These are phyloP conservation scores for Leptoclinus maculatus DNA, from an alignment of 2,797 vertebrate genomes.

Conservation along the genomic window DNA sequence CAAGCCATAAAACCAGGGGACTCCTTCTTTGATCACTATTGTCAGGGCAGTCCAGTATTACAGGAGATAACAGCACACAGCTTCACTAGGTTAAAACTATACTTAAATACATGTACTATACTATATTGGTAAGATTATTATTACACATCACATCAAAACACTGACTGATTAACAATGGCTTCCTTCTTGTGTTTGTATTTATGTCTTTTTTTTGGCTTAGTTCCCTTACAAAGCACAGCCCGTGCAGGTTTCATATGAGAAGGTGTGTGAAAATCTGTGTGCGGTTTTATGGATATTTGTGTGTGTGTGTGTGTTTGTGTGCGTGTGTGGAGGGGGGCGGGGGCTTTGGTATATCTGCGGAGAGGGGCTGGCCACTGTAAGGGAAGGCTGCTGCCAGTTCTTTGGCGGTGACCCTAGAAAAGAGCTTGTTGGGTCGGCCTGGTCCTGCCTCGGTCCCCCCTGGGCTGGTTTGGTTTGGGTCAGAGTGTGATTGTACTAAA, in stretches of 20 bases:
- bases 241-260: slow-evolving; percentile 24
- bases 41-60: slow-evolving; percentile 41
- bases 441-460: slow-evolving; percentile 64
- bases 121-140: slow-evolving; percentile 20
- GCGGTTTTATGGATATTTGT: neutral
- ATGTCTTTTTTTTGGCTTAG: slow-evolving; percentile 28
- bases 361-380: slow-evolving; percentile 61
- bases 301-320: slow-evolving; percentile 11
- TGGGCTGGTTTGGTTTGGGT: slow-evolving; percentile 76
- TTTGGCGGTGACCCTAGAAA: slow-evolving; percentile 27
- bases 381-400: slow-evolving; percentile 32
- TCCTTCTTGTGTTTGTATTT: slow-evolving; percentile 7
- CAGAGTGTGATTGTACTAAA: slow-evolving; percentile 72
- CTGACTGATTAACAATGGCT: slow-evolving; percentile 29
- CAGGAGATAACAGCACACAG: slow-evolving; percentile 60
- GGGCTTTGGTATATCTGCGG: slow-evolving; percentile 73
- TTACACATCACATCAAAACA: slow-evolving; percentile 35
- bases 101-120: slow-evolving; percentile 12
- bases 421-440: neutral
- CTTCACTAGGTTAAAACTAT: slow-evolving; percentile 50
- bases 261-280: neutral
- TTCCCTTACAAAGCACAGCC: slow-evolving; percentile 70
- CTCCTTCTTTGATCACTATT: neutral
- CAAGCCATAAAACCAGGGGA: slow-evolving; percentile 34
- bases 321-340: slow-evolving; percentile 14